A percentile compares a stretch with the other conserved stretches of the same genome.
phyloP scores from a whole-genome alignment of 2,797 vertebrate species.

The Gorsachius magnificus region DNA sequence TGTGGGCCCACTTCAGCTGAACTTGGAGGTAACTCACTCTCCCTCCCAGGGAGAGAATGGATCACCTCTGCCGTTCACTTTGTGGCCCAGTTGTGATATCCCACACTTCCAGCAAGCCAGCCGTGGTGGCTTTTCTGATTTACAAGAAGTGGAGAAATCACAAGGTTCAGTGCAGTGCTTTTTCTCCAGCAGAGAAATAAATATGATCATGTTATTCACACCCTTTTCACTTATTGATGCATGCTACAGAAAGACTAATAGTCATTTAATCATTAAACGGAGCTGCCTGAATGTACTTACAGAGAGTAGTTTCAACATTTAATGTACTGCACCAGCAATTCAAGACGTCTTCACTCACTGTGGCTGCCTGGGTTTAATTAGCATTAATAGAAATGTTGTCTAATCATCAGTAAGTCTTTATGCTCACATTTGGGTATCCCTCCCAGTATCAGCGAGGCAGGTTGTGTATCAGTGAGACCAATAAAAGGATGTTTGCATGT shows the following conservation, averaged over 20 bases:
- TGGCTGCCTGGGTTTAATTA: neutral
- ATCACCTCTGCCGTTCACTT: neutral
- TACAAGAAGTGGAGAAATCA: neutral
- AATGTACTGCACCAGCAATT: neutral
- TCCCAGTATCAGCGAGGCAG: rapidly evolving
- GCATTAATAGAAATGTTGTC: neutral
- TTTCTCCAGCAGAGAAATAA: neutral
- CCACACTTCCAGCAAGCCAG: neutral
- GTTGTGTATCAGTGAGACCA: neutral
- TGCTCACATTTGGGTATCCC: neutral
- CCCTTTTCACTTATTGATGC: neutral
- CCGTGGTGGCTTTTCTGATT: neutral
- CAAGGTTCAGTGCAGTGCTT: neutral
- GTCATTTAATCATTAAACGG: neutral
- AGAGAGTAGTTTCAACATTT: neutral
- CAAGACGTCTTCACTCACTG: neutral
- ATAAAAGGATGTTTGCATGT: neutral
- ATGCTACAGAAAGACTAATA: neutral
- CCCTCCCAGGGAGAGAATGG: neutral
- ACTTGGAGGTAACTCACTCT: neutral
- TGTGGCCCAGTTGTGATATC: neutral
- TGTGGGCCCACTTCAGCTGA: neutral
- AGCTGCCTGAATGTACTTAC: neutral
- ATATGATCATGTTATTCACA: neutral
- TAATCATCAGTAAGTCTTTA: neutral